phyloP scores from a whole-genome alignment of 1,140 invertebrate species.

The Drosophila virilis region DNA sequence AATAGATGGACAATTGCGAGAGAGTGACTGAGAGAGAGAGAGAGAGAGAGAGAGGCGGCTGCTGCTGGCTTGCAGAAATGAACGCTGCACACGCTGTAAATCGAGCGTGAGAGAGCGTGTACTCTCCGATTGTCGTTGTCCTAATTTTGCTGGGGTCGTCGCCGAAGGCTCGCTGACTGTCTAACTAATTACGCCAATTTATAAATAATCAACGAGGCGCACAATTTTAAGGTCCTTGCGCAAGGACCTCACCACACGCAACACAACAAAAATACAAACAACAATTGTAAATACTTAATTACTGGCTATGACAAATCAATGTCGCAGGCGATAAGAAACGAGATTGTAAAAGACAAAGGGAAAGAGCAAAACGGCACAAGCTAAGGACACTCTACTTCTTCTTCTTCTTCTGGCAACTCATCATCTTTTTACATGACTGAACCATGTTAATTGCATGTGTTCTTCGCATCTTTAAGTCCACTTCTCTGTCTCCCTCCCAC shows the following conservation, averaged over 20 bases:
- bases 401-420: slow-evolving; percentile 1
- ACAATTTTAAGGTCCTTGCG: slow-evolving; percentile 70
- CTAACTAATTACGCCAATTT: slow-evolving; percentile 75
- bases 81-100: slow-evolving; percentile 60
- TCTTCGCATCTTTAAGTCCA: not conserved
- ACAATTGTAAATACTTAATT: slow-evolving; percentile 30
- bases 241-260: slow-evolving; percentile 44
- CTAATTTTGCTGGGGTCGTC: slow-evolving; percentile 57
- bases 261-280: not conserved
- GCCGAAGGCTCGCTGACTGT: slow-evolving; percentile 33
- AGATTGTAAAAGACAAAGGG: slow-evolving; percentile 2
- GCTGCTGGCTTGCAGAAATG: slow-evolving; percentile 65
- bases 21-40: slow-evolving; percentile 16
- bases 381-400: slow-evolving; percentile 19
- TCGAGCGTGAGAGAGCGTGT: slow-evolving; percentile 7
- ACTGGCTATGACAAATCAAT: slow-evolving; percentile 24
- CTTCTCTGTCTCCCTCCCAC: not conserved
- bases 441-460: slow-evolving; percentile 30
- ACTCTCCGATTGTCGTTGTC: slow-evolving; percentile 26
- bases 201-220: slow-evolving; percentile 72
- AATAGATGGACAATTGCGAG: slow-evolving; percentile 1
- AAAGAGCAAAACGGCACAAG: not conserved
- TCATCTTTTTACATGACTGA: slow-evolving; percentile 11
- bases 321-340: not conserved
- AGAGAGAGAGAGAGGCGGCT: slow-evolving; percentile 21